A percentile compares a stretch with the other conserved stretches of the same genome.
These are phyloP conservation scores for Trematocara marginatum DNA, from an alignment of 2,113 vertebrate genomes.

Conservation along the genomic window DNA sequence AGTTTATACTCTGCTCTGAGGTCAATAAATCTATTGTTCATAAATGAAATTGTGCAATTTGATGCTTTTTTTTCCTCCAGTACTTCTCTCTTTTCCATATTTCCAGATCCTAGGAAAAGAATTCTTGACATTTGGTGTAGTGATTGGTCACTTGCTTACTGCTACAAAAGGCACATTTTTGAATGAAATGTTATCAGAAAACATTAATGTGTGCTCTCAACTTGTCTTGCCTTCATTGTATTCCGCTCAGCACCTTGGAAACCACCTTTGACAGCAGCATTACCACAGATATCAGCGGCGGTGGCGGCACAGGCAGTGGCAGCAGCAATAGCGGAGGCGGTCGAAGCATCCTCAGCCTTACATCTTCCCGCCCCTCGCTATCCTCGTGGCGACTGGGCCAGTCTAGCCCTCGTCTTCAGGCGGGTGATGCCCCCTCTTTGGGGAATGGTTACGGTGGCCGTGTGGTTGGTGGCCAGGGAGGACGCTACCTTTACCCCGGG, in stretches of 20 bases:
- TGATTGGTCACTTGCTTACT: not conserved
- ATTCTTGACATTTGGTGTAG: not conserved
- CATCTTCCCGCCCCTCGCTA: constrained; percentile 79
- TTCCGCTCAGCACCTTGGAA: constrained; percentile 82
- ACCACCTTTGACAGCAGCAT: constrained; percentile 89
- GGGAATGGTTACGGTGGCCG: constrained; percentile 85
- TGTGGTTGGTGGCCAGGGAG: constrained; percentile 54
- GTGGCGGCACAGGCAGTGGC: not conserved
- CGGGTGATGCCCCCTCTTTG: constrained; percentile 87
- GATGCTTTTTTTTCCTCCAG: not conserved
- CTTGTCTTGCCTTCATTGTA: not conserved
- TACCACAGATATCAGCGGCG: constrained; percentile 83
- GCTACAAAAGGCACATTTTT: not conserved
- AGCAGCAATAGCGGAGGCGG: constrained; percentile 37
- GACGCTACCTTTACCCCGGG: constrained; percentile 84
- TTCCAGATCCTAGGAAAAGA: not conserved
- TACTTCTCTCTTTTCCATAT: not conserved
- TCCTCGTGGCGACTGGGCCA: constrained; percentile 92
- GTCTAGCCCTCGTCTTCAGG: constrained; percentile 93
- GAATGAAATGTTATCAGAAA: not conserved
- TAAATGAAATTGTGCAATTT: not conserved
- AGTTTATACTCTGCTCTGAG: not conserved
- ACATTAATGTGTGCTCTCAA: not conserved
- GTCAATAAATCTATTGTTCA: not conserved
- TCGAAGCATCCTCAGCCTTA: constrained; percentile 87